These are phyloP conservation scores for Geopemphigus sp. DNA, from an alignment of 1,140 invertebrate species.

Conservation along the genomic window DNA sequence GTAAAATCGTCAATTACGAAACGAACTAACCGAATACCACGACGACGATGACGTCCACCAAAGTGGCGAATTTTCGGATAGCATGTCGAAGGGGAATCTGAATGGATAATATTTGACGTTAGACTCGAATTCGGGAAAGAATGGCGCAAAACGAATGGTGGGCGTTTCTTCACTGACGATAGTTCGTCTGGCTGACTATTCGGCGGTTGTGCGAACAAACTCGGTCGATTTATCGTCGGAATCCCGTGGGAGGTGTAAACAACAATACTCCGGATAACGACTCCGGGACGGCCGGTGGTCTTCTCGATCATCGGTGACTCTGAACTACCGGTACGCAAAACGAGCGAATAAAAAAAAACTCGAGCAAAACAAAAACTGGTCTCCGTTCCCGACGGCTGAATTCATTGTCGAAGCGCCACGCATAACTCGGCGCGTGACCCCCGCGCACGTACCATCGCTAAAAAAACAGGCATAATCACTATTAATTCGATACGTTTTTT, in stretches of 20 bases:
- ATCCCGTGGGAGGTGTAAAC: slow-evolving; percentile 48
- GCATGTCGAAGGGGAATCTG: too few species aligned
- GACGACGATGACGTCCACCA: too few species aligned
- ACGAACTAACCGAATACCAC: not conserved
- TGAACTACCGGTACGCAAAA: slow-evolving; percentile 6
- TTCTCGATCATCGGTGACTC: not conserved
- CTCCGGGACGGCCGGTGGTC: not conserved
- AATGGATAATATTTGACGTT: too few species aligned
- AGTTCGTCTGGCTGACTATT: too few species aligned
- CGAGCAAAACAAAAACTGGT: slow-evolving; percentile 12
- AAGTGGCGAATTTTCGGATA: too few species aligned
- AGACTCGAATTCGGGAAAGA: too few species aligned
- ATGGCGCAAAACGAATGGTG: too few species aligned
- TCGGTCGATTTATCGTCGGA: slow-evolving; percentile 39
- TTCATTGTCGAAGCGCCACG: slow-evolving; percentile 13
- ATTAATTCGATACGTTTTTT: slow-evolving; percentile 18
- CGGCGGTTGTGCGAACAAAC: slow-evolving; percentile 8
- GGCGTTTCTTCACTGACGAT: too few species aligned
- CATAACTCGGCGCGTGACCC: slow-evolving; percentile 22
- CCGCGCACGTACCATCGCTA: not conserved
- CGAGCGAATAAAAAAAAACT: not conserved
- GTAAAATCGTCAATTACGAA: too few species aligned
- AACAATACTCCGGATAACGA: slow-evolving; percentile 45
- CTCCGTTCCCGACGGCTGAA: slow-evolving; percentile 19
- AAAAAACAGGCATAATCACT: not conserved